Conservation (phyloP, 2,797 vertebrate species). For the Champsocephalus gunnari region DNA sequence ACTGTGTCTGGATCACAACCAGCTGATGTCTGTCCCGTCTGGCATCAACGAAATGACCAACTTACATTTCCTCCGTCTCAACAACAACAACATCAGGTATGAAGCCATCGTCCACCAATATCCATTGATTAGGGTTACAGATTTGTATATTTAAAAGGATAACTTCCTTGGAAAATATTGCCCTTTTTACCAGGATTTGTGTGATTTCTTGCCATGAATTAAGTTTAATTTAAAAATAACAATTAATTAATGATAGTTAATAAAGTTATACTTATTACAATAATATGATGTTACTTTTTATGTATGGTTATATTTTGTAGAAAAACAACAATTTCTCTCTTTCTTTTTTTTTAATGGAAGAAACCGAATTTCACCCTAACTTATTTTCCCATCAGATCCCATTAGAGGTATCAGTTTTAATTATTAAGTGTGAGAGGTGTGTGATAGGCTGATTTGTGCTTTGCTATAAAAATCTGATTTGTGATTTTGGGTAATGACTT, state of each 20-base stretch:
- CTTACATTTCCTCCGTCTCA: slow-evolving; percentile 92
- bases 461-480: no score
- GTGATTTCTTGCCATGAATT: not conserved
- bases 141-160: not conserved
- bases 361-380: no score
- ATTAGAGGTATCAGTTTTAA: not conserved
- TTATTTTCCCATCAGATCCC: not conserved
- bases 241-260: not conserved
- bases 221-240: not conserved
- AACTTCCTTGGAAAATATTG: not conserved
- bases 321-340: no score
- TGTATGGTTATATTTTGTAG: no score
- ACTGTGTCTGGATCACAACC: slow-evolving; percentile 95
- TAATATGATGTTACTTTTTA: not conserved
- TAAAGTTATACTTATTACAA: not conserved
- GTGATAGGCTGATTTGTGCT: no score
- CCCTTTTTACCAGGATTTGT: not conserved
- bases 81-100: slow-evolving; percentile 96
- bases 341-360: no score
- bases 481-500: no score
- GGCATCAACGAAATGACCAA: slow-evolving; percentile 93
- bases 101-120: not conserved
- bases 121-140: not conserved
- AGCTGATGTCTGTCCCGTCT: slow-evolving; percentile 87
- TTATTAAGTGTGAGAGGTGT: not conserved